Conservation (phyloP, 2,888 invertebrate species). For the Tipula helvola region DNA sequence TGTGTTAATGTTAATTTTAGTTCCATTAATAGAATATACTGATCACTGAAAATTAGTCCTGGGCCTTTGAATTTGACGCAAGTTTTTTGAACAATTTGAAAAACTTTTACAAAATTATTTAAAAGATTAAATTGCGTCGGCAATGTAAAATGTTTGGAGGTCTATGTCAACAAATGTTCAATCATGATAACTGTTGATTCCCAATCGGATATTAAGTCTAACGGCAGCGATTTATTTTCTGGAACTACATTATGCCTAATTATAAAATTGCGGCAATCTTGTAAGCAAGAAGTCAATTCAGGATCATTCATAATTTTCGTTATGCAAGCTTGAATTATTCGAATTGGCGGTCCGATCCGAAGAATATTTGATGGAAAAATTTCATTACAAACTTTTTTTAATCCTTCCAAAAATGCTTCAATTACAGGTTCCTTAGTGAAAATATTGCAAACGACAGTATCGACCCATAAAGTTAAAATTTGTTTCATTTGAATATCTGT, state of each 20-base stretch:
- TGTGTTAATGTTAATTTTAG: not conserved
- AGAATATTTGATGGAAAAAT: not conserved
- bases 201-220: not conserved
- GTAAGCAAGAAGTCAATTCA: not conserved
- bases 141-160: not conserved
- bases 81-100: not conserved
- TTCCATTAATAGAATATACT: not conserved
- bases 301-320: not conserved
- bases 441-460: not conserved
- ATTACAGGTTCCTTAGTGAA: not conserved
- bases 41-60: not conserved
- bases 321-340: not conserved
- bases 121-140: not conserved
- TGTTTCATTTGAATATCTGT: not conserved
- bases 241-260: not conserved
- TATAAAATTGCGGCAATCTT: not conserved
- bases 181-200: not conserved
- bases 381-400: not conserved
- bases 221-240: not conserved
- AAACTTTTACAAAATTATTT: not conserved
- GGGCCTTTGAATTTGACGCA: not conserved
- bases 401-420: not conserved
- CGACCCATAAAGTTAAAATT: not conserved
- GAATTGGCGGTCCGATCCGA: not conserved
- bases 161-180: not conserved